Evolutionary conservation across 2,113 vertebrate species (phyloP), one percentile per base, ranked within the genome.

Genomic region (Hydropotes inermis): DNA sequence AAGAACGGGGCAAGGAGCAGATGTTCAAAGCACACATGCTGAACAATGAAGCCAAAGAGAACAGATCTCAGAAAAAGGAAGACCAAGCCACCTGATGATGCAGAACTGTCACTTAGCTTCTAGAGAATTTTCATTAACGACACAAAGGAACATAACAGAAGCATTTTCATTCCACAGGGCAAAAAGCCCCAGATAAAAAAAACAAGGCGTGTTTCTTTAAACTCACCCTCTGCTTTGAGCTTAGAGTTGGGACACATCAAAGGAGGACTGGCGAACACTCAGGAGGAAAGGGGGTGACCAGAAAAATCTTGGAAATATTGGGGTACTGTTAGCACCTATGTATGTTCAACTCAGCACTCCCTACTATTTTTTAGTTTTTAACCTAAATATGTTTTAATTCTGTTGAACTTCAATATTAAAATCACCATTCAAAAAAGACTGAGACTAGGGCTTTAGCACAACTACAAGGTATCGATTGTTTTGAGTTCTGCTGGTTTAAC

Each of bases 51-150:
- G 33, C 7, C 1, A 1, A 13, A 8, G 0, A 16, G 23, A 17
- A 3, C 10, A 2, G 6, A 5, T 6, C 39, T 43, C 2, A 25
- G 67, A 39, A 28, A 7, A 30, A 10, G 1, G 14, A 33, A 76
- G 39, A 11, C 5, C 1, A 5, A 2, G 12, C 12, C 61, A 10
- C 6, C 2, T 2, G 9, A 10, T 2, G 9, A 7, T 3, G 13
- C 9, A 12, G 1, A 70, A 11, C 15, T 4, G 5, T 4, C 58
- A 33, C 70, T 64, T 30, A 7, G 13, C 50, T 47, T 30, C 13
- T 28, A 30, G 86, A 88, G 11, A 30, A 39, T 11, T 60, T 27
- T 43, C 64, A 45, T 1, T 15, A 55, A 70, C n/a, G 15, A 60
- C 13, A 74, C 13, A 58, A 14, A 54, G 54, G 60, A 39, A 89